Conservation (phyloP, 2,797 vertebrate genomes). For the Protosalanx chinensis region DNA sequence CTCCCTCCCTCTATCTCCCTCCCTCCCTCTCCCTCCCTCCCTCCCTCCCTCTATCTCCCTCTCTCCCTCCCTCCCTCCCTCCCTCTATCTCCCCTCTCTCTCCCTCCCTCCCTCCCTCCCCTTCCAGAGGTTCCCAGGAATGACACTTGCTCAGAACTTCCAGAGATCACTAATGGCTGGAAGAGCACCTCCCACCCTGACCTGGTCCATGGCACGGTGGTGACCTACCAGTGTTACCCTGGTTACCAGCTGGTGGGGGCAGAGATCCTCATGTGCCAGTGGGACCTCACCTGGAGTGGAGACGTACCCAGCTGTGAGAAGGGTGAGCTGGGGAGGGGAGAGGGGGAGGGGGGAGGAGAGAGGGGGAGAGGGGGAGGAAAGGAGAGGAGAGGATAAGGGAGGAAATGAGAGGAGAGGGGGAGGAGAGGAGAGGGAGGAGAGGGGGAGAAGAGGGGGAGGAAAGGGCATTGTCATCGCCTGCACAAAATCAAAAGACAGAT, state of each 20-base stretch:
- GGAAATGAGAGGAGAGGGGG: too few relatives aligned
- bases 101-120: slow-evolving; percentile 11
- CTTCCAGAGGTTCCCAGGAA: slow-evolving; percentile 90
- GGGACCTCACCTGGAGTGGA: slow-evolving; percentile 95
- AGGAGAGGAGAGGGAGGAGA: too few relatives aligned
- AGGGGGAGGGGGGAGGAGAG: too few relatives aligned
- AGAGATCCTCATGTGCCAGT: slow-evolving; percentile 96
- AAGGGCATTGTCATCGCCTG: background rate
- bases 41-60: slow-evolving; percentile 12
- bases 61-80: background rate
- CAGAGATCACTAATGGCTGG: slow-evolving; percentile 93
- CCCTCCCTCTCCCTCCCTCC: background rate
- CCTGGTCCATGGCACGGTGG: slow-evolving; percentile 88
- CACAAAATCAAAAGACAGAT: background rate
- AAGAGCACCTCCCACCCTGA: slow-evolving; percentile 94
- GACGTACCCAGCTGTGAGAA: slow-evolving; percentile 89
- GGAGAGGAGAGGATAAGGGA: slow-evolving; percentile 49
- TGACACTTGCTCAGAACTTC: slow-evolving; percentile 93
- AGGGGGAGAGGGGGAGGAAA: too few relatives aligned
- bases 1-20: too few relatives aligned
- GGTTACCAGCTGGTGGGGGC: slow-evolving; percentile 85
- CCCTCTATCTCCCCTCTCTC: background rate
- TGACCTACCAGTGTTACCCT: slow-evolving; percentile 97
- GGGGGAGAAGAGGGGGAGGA: too few relatives aligned
- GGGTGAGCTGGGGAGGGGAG: slow-evolving; percentile 73